Base-by-base conservation (phyloP, 2,113 vertebrate species). In the Cephalopholis sonnerati region DNA sequence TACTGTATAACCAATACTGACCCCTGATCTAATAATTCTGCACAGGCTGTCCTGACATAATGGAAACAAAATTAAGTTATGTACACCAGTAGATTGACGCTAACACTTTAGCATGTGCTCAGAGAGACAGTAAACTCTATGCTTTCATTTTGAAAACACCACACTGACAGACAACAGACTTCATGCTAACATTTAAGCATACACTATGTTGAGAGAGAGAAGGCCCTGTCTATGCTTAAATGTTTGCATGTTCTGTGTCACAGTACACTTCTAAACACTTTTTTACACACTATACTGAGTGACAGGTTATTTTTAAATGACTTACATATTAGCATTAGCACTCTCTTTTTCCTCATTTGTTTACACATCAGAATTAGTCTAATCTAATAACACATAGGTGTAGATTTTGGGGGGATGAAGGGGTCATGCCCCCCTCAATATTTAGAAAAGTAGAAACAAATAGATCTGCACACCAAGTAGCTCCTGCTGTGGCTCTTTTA, bases 1-100 rank as follows among this genome's bases (percentile, higher is more conserved):
- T 62, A 54, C 22, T 48, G 24, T 50, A 36, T 46, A 68, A 72
- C 20, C 41, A 63, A 32, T 24, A 18, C 39, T 64, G 72, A 77
- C 17, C 15, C 44, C 17, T 65, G 16, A 58, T 64, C n/a, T 48
- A 62, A 85, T 36, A 46, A 48, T 39, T 7, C 25, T 25, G 29
- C 17, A 59, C 41, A 58, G 36, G 41, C 20, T 68, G 77, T 59
- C 78, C 65, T 78, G 59, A 53, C 59, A 76, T 46, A 24, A 54
- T 64, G 13, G 53, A 29, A 48, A 76, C 61, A 73, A 25, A 84
- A 29, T 39, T 58, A 36, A 44, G 41, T 44, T 51, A 15, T 20
- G 39, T 54, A 39, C 9, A 51, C 12, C 44, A 17, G 36, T 54
- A 20, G 51, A 65, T 22, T 62, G 29, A 44, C 9, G 25, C 16